Evolutionary conservation across 92 coral and sea anemone genomes (phyloP), one percentile per base, ranked within the genome.

Genomic region (Phenganax stokvisi): DNA sequence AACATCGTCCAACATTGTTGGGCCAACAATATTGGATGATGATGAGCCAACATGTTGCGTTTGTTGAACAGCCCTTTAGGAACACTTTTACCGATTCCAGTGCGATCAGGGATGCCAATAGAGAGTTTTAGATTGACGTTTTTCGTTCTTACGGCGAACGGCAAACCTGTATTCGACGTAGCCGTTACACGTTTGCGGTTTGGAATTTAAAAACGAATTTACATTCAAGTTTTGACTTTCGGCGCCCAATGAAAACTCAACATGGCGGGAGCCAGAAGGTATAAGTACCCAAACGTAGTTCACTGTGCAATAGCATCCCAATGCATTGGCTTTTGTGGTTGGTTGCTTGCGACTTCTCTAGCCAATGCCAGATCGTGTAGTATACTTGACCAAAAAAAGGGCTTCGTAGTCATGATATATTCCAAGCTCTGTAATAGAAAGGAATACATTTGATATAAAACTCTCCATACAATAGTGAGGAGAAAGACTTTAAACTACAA

Each of bases 301-400:
- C 20, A 25, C 13, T 74, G 63, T 55, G 86, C 86, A 55, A 63
- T 52, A 20, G 44, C 81, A 8, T 84, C 86, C 83, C 86, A 84
- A 25, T 83, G 83, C 37, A 62, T 44, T 56, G 82, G 72, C n/a
- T 72, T 72, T 52, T 56, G 44, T n/a, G 86, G 83, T 13, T 51
- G 47, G 25, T 25, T 55, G 73, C 78, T 54, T 9, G 81, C 62
- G 0, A 84, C 83, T 66, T 76, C 83, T 57, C 54, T 84, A 9
- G 82, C 82, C 9, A 84, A 59, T 11, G 86, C 83, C 15, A 84
- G 59, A 57, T 84, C 79, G 65, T 56, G 84, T 31, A 30, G 25
- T n/a, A 29, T 68, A 56, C 70, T 66, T 78, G 87, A 66, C 85
- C 87, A 84, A 11, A 79, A 79, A 54, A 84, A 66, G 9, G 87